Evolutionary conservation across 2,888 invertebrate species (phyloP).

Genomic region (Orthosia cruda): DNA sequence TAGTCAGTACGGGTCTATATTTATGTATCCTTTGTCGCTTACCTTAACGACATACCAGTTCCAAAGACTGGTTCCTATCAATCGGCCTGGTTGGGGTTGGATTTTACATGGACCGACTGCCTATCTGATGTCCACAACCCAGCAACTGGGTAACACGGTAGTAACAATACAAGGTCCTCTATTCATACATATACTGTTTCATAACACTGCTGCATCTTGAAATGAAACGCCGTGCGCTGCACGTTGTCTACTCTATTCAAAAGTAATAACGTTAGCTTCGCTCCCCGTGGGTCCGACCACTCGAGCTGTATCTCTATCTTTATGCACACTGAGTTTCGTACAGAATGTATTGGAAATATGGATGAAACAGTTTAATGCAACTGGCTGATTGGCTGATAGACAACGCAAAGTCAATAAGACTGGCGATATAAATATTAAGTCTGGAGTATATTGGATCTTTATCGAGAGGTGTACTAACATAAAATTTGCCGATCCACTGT

Average conservation of each 20-base stretch:
- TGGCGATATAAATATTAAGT: too few species aligned
- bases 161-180: neutral
- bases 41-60: slow-evolving; percentile 5
- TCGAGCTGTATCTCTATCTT: slow-evolving; percentile 3
- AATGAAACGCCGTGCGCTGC: slow-evolving; percentile 30
- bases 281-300: neutral
- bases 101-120: too few species aligned
- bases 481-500: too few species aligned
- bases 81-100: too few species aligned
- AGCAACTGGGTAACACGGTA: too few species aligned
- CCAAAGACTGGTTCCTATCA: neutral
- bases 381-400: neutral
- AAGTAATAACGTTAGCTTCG: slow-evolving; percentile 38
- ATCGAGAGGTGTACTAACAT: neutral
- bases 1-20: slow-evolving; percentile 16
- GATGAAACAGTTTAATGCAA: neutral
- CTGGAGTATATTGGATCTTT: neutral
- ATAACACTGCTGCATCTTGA: slow-evolving; percentile 20
- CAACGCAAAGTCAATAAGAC: neutral
- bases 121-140: too few species aligned
- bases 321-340: slow-evolving; percentile 6
- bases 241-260: slow-evolving; percentile 30
- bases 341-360: neutral
- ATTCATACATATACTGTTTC: neutral
- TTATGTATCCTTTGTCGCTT: slow-evolving; percentile 40